phyloP scores from a whole-genome alignment of 2,113 vertebrate genomes.

The Chrysemys picta region DNA sequence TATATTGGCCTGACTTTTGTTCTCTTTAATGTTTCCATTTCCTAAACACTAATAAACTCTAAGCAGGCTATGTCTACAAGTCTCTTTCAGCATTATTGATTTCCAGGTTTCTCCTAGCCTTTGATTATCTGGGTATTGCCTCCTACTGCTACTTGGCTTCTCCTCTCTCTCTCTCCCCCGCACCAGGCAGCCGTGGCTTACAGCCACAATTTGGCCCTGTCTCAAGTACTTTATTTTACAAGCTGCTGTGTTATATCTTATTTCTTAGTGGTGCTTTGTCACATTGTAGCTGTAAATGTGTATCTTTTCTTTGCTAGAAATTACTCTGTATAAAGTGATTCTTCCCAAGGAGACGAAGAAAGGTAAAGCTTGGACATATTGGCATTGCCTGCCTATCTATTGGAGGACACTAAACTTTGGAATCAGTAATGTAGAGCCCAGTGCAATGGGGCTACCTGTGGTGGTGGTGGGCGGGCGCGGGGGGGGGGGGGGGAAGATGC shows the following conservation, averaged over 20 bases:
- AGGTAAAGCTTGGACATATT: background rate
- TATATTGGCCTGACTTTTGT: background rate
- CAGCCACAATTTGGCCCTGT: background rate
- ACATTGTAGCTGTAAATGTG: background rate
- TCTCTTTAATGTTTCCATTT: background rate
- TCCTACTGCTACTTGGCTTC: background rate
- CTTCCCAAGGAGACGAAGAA: background rate
- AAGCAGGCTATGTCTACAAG: background rate
- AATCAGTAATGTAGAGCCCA: background rate
- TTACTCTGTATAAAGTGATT: background rate
- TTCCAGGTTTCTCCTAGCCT: background rate
- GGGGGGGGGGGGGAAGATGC: no score
- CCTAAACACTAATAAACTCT: background rate
- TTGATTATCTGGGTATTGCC: background rate
- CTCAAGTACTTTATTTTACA: background rate
- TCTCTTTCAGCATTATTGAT: background rate
- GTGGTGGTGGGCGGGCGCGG: no score
- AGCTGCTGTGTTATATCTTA: background rate
- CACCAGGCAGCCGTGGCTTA: background rate
- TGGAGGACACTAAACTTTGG: background rate
- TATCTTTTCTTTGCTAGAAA: background rate
- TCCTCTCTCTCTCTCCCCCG: background rate
- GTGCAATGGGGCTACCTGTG: no score
- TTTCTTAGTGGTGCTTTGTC: background rate
- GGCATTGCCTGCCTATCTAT: background rate